phyloP scores from a whole-genome alignment of 2,113 vertebrate genomes.

The Pelecanus crispus region DNA sequence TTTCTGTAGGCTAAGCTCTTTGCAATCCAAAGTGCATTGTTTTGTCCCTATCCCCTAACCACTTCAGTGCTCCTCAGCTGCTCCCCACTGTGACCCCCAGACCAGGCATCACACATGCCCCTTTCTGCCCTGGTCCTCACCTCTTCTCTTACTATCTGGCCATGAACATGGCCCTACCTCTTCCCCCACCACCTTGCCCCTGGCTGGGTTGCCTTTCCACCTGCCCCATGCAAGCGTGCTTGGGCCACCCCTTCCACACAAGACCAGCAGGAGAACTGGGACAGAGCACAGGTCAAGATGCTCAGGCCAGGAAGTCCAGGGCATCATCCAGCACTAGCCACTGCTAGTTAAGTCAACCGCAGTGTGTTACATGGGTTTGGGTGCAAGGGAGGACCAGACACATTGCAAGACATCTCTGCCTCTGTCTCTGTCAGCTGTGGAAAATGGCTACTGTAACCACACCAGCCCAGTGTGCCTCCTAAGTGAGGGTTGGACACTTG shows the following conservation, averaged over 20 bases:
- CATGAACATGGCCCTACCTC: neutral
- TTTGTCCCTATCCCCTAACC: neutral
- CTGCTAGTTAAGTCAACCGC: neutral
- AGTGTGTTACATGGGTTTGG: neutral
- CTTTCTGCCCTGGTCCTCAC: neutral
- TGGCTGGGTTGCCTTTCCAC: neutral
- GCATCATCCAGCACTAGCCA: neutral
- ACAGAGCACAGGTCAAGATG: neutral
- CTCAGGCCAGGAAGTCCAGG: neutral
- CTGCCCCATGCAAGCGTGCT: accelerated
- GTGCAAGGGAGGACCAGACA: neutral
- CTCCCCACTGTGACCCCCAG: neutral
- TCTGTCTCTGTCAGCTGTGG: neutral
- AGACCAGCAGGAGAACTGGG: neutral
- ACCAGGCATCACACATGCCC: accelerated
- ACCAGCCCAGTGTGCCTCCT: neutral
- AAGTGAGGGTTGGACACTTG: neutral
- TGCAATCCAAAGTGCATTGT: neutral
- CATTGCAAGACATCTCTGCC: neutral
- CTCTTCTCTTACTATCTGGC: neutral
- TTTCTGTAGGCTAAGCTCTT: neutral
- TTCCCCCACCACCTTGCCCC: neutral
- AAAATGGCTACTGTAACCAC: neutral
- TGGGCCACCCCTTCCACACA: neutral
- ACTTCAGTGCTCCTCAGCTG: neutral